Conservation (phyloP, 2,797 vertebrate species). For the Parambassis ranga region DNA sequence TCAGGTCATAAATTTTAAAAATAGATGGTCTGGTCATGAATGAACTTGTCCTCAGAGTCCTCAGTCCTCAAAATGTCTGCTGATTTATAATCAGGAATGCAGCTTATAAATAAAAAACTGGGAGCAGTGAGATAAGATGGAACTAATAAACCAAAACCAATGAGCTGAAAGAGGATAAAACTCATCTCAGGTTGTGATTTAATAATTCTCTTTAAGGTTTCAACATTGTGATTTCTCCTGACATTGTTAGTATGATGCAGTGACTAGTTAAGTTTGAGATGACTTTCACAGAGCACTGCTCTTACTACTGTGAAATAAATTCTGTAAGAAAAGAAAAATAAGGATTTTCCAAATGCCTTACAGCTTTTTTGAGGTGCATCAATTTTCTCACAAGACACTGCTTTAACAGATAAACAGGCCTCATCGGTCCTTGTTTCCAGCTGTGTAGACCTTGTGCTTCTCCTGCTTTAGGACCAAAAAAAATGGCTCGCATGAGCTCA, state of each 20-base stretch:
- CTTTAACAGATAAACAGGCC: slow-evolving; percentile 1
- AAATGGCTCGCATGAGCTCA: neutral
- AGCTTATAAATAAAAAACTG: too few relatives aligned
- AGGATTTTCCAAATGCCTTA: neutral
- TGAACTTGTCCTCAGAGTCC: too few relatives aligned
- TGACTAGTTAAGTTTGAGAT: too few relatives aligned
- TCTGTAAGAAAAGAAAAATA: neutral
- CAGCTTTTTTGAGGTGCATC: neutral
- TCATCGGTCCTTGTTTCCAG: slow-evolving; percentile 7
- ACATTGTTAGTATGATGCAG: too few relatives aligned
- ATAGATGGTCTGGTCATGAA: neutral
- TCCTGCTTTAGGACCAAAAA: neutral
- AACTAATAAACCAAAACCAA: neutral
- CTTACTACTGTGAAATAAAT: neutral
- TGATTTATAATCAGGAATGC: neutral
- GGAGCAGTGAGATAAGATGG: neutral
- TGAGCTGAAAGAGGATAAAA: too few relatives aligned
- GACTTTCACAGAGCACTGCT: neutral
- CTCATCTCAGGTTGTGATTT: too few relatives aligned
- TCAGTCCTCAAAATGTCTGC: neutral
- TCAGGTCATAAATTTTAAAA: slow-evolving; percentile 20
- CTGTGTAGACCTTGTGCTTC: neutral
- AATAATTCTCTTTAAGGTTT: too few relatives aligned
- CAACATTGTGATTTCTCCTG: too few relatives aligned
- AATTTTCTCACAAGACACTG: neutral